phyloP scores from a whole-genome alignment of 2,888 invertebrate genomes.

The Lepidochitona cinerea region DNA sequence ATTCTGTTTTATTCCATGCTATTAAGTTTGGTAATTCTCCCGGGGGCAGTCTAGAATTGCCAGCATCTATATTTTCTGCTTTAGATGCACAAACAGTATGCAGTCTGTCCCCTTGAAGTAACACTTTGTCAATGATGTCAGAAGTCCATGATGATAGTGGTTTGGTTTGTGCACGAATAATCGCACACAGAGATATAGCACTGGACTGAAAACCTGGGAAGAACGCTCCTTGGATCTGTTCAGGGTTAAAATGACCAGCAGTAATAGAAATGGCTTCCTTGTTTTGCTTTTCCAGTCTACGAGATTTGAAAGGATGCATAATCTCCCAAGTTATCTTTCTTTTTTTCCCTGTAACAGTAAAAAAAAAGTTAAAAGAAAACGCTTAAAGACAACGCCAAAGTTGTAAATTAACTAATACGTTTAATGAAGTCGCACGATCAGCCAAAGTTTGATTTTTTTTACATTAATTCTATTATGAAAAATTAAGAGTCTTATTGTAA shows the following conservation, averaged over 20 bases:
- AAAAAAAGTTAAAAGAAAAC: too few relatives aligned
- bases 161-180: background rate
- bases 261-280: background rate
- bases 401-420: too few relatives aligned
- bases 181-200: background rate
- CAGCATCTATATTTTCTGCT: background rate
- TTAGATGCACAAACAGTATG: background rate
- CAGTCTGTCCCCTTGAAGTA: background rate
- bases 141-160: background rate
- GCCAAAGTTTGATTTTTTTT: too few relatives aligned
- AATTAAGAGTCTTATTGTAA: too few relatives aligned
- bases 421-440: too few relatives aligned
- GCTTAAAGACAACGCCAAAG: too few relatives aligned
- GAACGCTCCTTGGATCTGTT: background rate
- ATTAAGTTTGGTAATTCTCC: background rate
- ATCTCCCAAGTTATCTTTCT: background rate
- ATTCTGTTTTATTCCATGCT: background rate
- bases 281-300: background rate
- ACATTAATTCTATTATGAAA: too few relatives aligned
- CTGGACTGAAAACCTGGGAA: background rate
- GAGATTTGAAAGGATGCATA: background rate
- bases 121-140: background rate
- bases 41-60: background rate
- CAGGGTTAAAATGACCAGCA: background rate
- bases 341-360: background rate